Conservation (phyloP, 2,888 invertebrate species). For the Branchipolynoe longqiensis region DNA sequence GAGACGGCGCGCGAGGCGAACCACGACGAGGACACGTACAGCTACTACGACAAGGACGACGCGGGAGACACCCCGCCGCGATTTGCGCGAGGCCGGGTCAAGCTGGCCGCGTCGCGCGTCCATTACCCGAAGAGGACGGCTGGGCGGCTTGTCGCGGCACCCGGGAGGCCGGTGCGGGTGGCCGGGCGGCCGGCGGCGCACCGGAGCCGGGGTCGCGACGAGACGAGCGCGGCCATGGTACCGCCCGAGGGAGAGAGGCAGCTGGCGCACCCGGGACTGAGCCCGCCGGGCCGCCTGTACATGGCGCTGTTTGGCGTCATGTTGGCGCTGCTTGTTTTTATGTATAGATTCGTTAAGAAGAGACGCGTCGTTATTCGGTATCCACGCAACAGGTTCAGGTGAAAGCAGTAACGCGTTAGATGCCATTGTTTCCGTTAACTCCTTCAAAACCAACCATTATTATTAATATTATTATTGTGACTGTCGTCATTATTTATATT, state of each 20-base stretch:
- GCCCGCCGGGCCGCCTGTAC: constrained; percentile 35
- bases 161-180: neutral
- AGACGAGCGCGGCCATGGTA: neutral
- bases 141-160: neutral
- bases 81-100: neutral
- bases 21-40: constrained; percentile 50
- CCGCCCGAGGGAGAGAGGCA: neutral
- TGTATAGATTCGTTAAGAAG: constrained; percentile 54
- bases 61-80: neutral
- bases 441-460: neutral
- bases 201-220: neutral
- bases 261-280: constrained; percentile 11
- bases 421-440: neutral
- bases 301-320: constrained; percentile 24
- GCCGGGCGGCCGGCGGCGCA: neutral
- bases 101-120: neutral
- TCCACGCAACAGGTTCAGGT: constrained; percentile 30
- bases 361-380: constrained; percentile 56
- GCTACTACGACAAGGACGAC: constrained; percentile 56
- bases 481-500: neutral
- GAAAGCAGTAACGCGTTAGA: neutral
- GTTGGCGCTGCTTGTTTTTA: constrained; percentile 33
- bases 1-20: constrained; percentile 28
- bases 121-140: neutral
- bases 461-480: neutral